Percentiles rank a stretch among this genome's conserved stretches.
phyloP scores from a whole-genome alignment of 2,797 vertebrate genomes.

The Menidia menidia region DNA sequence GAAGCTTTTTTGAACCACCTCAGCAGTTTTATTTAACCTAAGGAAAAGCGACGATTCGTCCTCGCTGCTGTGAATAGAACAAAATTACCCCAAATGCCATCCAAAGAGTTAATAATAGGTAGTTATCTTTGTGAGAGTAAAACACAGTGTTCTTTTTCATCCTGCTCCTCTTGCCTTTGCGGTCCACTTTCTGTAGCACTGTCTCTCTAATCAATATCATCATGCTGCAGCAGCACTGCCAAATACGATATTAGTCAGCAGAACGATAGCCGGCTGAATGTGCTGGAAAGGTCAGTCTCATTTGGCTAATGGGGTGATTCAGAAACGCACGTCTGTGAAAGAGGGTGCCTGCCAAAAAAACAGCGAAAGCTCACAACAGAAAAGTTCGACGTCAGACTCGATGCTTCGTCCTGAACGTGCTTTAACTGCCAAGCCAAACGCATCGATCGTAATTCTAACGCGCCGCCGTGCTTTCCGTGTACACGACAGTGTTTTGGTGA shows the following conservation, averaged over 20 bases:
- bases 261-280: conserved; percentile 59
- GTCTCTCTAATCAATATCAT: conserved; percentile 72
- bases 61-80: conserved; percentile 34
- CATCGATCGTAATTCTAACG: neutral
- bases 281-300: conserved; percentile 68
- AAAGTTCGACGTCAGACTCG: neutral
- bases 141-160: conserved; percentile 32
- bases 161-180: conserved; percentile 25
- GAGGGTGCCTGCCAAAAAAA: conserved; percentile 24
- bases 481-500: conserved; percentile 91
- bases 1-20: conserved; percentile 19
- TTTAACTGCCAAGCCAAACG: neutral
- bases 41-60: conserved; percentile 39
- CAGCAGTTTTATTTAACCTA: conserved; percentile 23
- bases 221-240: conserved; percentile 61
- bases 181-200: conserved; percentile 44
- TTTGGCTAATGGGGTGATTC: conserved; percentile 64
- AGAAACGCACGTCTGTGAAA: conserved; percentile 42
- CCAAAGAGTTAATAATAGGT: conserved; percentile 43
- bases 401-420: neutral
- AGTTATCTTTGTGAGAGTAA: conserved; percentile 19
- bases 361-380: conserved; percentile 10
- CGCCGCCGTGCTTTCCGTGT: conserved; percentile 12
- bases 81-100: conserved; percentile 53
- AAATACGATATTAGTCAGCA: conserved; percentile 74